phyloP scores from a whole-genome alignment of 2,888 invertebrate species.

The Philopedon plagiatum region DNA sequence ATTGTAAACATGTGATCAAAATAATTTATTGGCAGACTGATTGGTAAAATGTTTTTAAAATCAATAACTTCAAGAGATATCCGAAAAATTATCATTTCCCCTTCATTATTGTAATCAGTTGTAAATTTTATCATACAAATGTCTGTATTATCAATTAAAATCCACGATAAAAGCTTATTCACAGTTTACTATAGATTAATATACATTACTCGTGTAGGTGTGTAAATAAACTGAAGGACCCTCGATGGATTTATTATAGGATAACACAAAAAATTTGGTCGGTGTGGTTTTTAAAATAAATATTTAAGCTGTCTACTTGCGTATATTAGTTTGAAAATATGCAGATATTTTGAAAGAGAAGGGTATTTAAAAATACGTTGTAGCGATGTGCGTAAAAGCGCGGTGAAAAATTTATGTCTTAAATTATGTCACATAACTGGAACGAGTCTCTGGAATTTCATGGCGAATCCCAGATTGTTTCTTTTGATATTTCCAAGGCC shows the following conservation, averaged over 20 bases:
- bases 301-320: conserved; percentile 27
- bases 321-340: conserved; percentile 30
- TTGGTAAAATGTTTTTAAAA: no score
- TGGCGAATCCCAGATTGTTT: no score
- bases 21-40: no score
- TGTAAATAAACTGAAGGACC: conserved; percentile 40
- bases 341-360: conserved; percentile 24
- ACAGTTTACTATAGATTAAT: conserved; percentile 54
- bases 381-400: not conserved
- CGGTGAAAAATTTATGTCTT: not conserved
- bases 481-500: no score
- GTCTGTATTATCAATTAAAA: conserved; percentile 42
- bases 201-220: conserved; percentile 17
- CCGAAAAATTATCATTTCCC: not conserved
- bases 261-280: conserved; percentile 37
- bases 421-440: not conserved
- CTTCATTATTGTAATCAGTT: conserved; percentile 5
- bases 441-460: no score
- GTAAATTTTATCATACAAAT: conserved; percentile 23
- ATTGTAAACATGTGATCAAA: no score
- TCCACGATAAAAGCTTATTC: conserved; percentile 57
- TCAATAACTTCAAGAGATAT: no score
- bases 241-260: conserved; percentile 44
- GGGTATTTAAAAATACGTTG: not conserved
- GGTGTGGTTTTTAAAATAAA: conserved; percentile 27